phyloP scores from a whole-genome alignment of 2,888 invertebrate genomes.

The Agrotis puta region DNA sequence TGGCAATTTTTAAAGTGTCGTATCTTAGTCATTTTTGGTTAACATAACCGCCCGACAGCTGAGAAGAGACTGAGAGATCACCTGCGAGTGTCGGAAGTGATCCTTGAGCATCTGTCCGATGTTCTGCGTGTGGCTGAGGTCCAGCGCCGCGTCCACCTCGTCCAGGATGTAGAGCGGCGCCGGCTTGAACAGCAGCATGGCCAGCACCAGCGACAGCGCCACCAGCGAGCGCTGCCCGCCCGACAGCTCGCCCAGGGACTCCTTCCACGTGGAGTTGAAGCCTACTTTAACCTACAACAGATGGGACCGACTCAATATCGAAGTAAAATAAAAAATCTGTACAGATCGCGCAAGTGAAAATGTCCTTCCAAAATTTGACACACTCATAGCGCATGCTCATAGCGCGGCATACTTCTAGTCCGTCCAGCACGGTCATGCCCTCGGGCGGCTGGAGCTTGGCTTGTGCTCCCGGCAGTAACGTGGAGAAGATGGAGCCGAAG shows the following conservation, averaged over 20 bases:
- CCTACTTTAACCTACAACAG: slow-evolving; percentile 92
- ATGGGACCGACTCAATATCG: not conserved
- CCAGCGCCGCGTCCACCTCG: slow-evolving; percentile 99
- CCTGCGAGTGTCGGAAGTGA: slow-evolving; percentile 75
- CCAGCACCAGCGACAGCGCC: slow-evolving; percentile 98
- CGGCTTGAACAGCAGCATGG: slow-evolving; percentile 99
- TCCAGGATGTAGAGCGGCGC: slow-evolving; percentile 99
- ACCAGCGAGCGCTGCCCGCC: slow-evolving; percentile 99
- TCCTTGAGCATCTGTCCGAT: slow-evolving; percentile 98
- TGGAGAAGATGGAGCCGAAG: slow-evolving; percentile 98
- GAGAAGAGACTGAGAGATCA: slow-evolving; percentile 9
- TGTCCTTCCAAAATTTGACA: too few relatives aligned
- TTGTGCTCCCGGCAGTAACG: slow-evolving; percentile 97
- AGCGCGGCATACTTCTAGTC: slow-evolving; percentile 93
- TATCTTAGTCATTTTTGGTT: too few relatives aligned
- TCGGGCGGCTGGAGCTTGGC: slow-evolving; percentile 95
- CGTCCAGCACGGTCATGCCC: slow-evolving; percentile 94
- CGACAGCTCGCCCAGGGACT: slow-evolving; percentile 98
- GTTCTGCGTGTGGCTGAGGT: slow-evolving; percentile 99
- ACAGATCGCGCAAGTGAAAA: too few relatives aligned
- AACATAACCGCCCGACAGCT: too few relatives aligned
- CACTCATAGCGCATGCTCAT: too few relatives aligned
- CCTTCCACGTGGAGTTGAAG: slow-evolving; percentile 98
- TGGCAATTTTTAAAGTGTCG: too few relatives aligned
- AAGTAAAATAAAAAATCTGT: not conserved